Base-by-base conservation (phyloP, 2,797 vertebrate species). In the Tenualosa thibaudeaui region DNA sequence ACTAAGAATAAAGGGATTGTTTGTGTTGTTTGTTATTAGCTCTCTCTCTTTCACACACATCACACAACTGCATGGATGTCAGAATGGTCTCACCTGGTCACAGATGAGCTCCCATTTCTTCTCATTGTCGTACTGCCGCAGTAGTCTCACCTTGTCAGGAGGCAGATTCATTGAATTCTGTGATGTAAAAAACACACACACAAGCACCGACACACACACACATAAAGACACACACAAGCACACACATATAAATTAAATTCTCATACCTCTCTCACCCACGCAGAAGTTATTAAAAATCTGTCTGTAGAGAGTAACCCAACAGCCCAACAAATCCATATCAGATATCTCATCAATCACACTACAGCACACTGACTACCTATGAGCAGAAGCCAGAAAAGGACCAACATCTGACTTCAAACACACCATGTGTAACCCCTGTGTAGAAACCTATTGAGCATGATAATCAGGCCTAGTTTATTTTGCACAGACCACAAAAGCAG, bases 51-150 rank as follows among this genome's bases (percentile, higher is more conserved):
- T 31, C 31, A 31, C 31, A 31, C 56, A 22, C 56, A 58, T 58
- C 56, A 58, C 56, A 58, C 56, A 58, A 19, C 19, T 17, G 5
- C 53, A 58, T 22, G 56, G 56, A 58, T 7, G 5, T 58, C 56
- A 56, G 31, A 26, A 62, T 1, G 22, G 54, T 85, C 93, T 83
- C 90, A 99, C 98, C 97, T 99, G 98, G 91, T 99, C 98, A 87
- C 98, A 99, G 90, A 99, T 99, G 78, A 99, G 96, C 93, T 99
- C 98, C 98, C 98, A 99, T 92, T 99, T 99, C 93, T 99, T 99
- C 92, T 99, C 98, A 5, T 97, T 99, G 94, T 99, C 98, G 46
- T 99, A 99, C 89, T 99, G 98, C 22, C 98, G 95, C 84, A 99
- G 93, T 56, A 99, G 93, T 88, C 98, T 96, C 83, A 98, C 98